phyloP scores from a whole-genome alignment of 2,797 vertebrate species.

The Alfaro cultratus region DNA sequence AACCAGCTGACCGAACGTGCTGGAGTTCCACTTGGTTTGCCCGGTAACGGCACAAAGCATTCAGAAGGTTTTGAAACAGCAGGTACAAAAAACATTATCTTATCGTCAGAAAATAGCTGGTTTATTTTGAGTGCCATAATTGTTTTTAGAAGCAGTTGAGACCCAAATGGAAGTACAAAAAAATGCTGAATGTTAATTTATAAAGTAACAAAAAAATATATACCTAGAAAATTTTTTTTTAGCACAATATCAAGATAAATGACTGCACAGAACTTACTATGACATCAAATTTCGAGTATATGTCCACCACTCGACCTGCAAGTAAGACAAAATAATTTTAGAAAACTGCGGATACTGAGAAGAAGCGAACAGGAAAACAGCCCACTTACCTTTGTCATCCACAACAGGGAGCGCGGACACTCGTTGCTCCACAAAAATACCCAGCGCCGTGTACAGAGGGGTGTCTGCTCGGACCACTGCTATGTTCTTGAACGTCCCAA shows the following conservation, averaged over 20 bases:
- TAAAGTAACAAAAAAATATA: neutral
- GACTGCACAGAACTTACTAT: constrained; percentile 88
- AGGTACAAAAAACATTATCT: no score
- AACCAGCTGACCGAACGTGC: no score
- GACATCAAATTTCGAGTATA: constrained; percentile 98
- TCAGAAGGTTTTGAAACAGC: no score
- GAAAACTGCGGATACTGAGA: constrained; percentile 6
- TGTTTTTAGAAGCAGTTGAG: no score
- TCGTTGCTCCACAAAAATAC: constrained; percentile 96
- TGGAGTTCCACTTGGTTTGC: no score
- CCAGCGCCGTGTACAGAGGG: constrained; percentile 93
- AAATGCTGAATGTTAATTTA: no score
- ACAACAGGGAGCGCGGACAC: constrained; percentile 95
- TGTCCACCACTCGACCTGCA: constrained; percentile 94
- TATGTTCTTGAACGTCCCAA: constrained; percentile 95
- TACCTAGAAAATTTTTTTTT: neutral
- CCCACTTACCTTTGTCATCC: constrained; percentile 89
- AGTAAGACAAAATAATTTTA: constrained; percentile 20
- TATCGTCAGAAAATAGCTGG: no score
- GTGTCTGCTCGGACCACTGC: constrained; percentile 91
- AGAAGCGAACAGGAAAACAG: constrained; percentile 11
- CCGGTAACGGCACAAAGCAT: no score
- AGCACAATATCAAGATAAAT: neutral
- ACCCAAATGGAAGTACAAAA: no score
- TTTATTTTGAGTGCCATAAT: no score